Base-by-base conservation (phyloP, 2,888 invertebrate genomes). In the Drosophila recens region DNA sequence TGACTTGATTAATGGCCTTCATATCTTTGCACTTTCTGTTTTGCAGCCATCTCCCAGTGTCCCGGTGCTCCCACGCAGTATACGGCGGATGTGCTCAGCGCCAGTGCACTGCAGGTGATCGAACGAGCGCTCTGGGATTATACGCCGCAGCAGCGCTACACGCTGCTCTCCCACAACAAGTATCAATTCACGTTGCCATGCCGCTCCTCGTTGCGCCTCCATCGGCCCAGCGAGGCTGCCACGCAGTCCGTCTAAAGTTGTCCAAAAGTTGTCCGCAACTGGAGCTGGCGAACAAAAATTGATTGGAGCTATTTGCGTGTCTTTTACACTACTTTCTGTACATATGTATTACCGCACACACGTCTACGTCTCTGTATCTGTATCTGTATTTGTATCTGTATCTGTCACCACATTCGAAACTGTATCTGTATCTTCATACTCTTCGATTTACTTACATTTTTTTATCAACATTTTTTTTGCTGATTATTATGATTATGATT, bases 51-150 rank as follows among this genome's bases (percentile, higher is more conserved):
- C 62, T 82, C 91, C n/a, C 90, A 90, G 93, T 72, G 93, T 93
- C 75, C 94, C 93, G 94, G 94, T 93, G 94, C 95, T 82, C 95
- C 95, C 48, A 94, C 94, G 0, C 95, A 95, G 80, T 95, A 95
- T 91, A 94, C 95, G 90, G 95, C 95, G 36, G 94, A 94, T 87
- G 94, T 95, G 5, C 93, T 95, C 4, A 95, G 94, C 30, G 93
- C 94, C 74, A 94, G 93, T 85, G 95, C 95, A 2, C 91, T 95
- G 74, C 94, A 94, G 81, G 93, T 94, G 20, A 93, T 95, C 54
- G 95, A 95, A 85, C 94, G 95, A 56, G 95, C 95, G 9, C 93
- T 95, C 15, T 94, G 93, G 75, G 93, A 94, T 51, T 94, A 93
- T 15, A 91, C 94, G 30, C 95, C 95, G 23, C 93, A 93, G 76